Evolutionary conservation across 1,140 invertebrate species (phyloP).

Genomic region (Lineus longissimus): DNA sequence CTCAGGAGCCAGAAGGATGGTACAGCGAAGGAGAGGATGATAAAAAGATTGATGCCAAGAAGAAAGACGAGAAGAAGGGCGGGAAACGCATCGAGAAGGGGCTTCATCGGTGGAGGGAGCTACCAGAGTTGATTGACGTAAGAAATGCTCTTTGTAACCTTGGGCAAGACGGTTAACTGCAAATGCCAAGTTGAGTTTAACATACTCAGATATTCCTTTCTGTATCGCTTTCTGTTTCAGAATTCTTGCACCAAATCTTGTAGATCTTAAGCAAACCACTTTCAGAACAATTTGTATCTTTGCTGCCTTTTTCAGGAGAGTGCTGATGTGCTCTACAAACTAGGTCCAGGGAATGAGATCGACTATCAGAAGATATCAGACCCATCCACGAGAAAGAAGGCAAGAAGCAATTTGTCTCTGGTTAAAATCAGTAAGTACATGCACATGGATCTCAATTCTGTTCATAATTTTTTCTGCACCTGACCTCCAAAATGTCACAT

Average conservation of each 20-base stretch:
- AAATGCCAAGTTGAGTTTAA: not conserved
- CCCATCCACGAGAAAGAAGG: slow-evolving; percentile 25
- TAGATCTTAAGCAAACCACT: too few relatives aligned
- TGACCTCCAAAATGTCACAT: too few relatives aligned
- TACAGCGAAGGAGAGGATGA: slow-evolving; percentile 24
- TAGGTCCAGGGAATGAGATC: slow-evolving; percentile 31
- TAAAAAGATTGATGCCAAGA: slow-evolving; percentile 15
- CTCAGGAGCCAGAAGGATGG: slow-evolving; percentile 35
- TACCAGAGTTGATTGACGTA: slow-evolving; percentile 34
- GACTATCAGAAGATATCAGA: slow-evolving; percentile 30
- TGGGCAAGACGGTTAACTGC: not conserved
- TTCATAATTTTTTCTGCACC: too few relatives aligned
- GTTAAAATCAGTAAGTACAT: slow-evolving; percentile 39
- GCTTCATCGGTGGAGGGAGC: slow-evolving; percentile 27
- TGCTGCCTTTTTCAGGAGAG: slow-evolving; percentile 29
- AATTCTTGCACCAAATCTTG: too few relatives aligned
- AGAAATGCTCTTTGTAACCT: too few relatives aligned
- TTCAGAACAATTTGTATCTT: too few relatives aligned
- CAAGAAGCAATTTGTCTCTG: slow-evolving; percentile 35
- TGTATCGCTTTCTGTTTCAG: too few relatives aligned
- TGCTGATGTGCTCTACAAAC: slow-evolving; percentile 24
- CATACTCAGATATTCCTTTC: too few relatives aligned
- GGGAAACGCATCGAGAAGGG: slow-evolving; percentile 28
- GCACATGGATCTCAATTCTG: too few relatives aligned
- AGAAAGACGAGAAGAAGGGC: slow-evolving; percentile 5